phyloP scores from a whole-genome alignment of 2,113 vertebrate species.

The Aspiorhynchus laticeps region DNA sequence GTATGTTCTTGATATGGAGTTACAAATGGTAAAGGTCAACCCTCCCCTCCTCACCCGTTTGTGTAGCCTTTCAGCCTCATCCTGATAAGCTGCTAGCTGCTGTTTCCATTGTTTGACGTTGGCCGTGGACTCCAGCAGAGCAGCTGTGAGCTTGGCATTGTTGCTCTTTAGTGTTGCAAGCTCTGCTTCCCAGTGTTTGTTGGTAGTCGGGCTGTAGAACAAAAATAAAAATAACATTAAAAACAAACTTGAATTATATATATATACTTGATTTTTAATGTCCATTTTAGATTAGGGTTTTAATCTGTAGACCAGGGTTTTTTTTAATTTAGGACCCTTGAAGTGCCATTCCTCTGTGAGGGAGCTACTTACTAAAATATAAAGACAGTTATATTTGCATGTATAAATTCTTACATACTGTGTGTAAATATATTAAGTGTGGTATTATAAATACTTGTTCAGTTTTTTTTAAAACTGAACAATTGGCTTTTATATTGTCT shows the following conservation, averaged over 20 bases:
- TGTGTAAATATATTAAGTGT: too few species aligned
- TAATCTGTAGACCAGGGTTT: neutral
- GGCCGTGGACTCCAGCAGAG: slow-evolving; percentile 96
- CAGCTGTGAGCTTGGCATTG: slow-evolving; percentile 96
- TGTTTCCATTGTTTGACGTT: slow-evolving; percentile 99
- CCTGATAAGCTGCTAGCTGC: slow-evolving; percentile 95
- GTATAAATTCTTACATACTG: neutral
- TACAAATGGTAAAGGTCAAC: neutral
- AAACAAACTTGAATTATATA: neutral
- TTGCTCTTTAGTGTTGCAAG: slow-evolving; percentile 96
- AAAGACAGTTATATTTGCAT: neutral
- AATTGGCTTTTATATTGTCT: neutral
- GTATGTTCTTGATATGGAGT: neutral
- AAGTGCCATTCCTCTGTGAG: neutral
- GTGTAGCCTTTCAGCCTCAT: slow-evolving; percentile 96
- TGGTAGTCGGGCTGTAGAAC: slow-evolving; percentile 76
- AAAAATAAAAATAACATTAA: slow-evolving; percentile 6
- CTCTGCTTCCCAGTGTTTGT: slow-evolving; percentile 98
- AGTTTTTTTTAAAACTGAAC: neutral
- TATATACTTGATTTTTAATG: neutral
- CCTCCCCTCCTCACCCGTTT: slow-evolving; percentile 82
- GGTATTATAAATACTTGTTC: neutral
- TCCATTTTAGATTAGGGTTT: neutral
- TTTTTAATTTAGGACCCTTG: neutral
- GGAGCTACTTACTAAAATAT: neutral